Evolutionary conservation across 2,888 invertebrate genomes (phyloP), one percentile per base, ranked within the genome.

Genomic region (Acleris emargana): DNA sequence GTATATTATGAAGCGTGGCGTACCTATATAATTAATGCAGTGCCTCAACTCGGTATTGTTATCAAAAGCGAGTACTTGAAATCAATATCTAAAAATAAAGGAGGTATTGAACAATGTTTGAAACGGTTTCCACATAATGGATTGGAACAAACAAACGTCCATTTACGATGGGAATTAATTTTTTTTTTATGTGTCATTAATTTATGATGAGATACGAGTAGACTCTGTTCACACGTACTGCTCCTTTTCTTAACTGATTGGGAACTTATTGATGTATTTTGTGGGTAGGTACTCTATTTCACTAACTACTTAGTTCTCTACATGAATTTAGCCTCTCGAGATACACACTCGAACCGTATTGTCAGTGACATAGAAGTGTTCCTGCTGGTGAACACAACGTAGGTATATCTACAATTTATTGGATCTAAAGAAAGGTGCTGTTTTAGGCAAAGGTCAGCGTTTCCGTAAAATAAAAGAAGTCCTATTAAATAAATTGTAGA

Each of bases 111-210:
- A 53, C 47, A 58, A 47, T 22, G 17, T 32, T 63, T 45, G 16
- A 32, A 52, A 57, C 20, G 28, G 18, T 45, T 45, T 53, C 52
- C 9, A 45, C 52, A 45, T 53, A 53, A 53, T 32, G 28, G n/a
- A 53, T 61, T 45, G 43, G 22, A 63, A 38, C 32, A 45, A 63
- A 51, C 47, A 47, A 47, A 28, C 28, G n/a, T 28, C 28, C 22
- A 47, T 58, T 52, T 63, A 57, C 43, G 58, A 32, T 63, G 63
- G 58, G 52, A 63, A 63, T n/a, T 45, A 45, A 53, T 20, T 53
- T 11, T 11, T 11, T 58, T 53, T 53, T 58, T 53, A 51, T 57
- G 18, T 57, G 45, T 63, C 45, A 20, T 47, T 58, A 20, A 28
- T 20, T 58, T 5, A 9, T 22, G 4, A 22, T 2, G 9, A 32